A percentile compares a stretch with the other conserved stretches of the same genome.
Evolutionary conservation across 2,888 invertebrate genomes (phyloP).

Genomic region (Rotaria sp.): DNA sequence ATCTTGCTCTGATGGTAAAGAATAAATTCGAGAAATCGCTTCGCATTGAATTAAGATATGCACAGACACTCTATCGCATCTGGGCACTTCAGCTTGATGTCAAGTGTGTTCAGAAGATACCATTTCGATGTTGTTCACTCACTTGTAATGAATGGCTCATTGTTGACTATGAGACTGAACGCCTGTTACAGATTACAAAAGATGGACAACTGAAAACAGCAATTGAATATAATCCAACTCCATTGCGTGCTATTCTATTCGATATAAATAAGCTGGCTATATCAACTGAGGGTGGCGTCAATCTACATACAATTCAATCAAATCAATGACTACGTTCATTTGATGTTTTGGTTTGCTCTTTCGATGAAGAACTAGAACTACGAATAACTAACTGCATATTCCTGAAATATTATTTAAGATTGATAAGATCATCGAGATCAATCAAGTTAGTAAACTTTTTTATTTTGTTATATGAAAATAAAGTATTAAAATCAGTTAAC

Average conservation of each 20-base stretch:
- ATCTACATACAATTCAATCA: neutral
- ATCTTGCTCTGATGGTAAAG: neutral
- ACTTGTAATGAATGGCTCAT: neutral
- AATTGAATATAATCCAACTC: neutral
- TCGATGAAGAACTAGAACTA: too few relatives aligned
- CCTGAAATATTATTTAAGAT: too few relatives aligned
- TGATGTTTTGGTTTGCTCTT: too few relatives aligned
- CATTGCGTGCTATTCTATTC: neutral
- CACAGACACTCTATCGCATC: neutral
- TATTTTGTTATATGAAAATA: too few relatives aligned
- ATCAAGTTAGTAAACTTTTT: too few relatives aligned
- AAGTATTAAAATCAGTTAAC: too few relatives aligned
- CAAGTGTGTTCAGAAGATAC: accelerated
- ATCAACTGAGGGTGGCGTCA: neutral
- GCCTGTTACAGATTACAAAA: neutral
- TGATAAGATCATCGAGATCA: too few relatives aligned
- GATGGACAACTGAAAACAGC: neutral
- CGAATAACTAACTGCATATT: too few relatives aligned
- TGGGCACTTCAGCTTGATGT: neutral
- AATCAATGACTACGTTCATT: too few relatives aligned
- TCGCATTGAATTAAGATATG: neutral
- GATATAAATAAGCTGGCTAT: neutral
- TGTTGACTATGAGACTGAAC: neutral
- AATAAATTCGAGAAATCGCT: neutral
- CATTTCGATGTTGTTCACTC: neutral